These are phyloP conservation scores for Acrocephalus scirpaceus DNA, from an alignment of 2,797 vertebrate species.

Conservation along the genomic window DNA sequence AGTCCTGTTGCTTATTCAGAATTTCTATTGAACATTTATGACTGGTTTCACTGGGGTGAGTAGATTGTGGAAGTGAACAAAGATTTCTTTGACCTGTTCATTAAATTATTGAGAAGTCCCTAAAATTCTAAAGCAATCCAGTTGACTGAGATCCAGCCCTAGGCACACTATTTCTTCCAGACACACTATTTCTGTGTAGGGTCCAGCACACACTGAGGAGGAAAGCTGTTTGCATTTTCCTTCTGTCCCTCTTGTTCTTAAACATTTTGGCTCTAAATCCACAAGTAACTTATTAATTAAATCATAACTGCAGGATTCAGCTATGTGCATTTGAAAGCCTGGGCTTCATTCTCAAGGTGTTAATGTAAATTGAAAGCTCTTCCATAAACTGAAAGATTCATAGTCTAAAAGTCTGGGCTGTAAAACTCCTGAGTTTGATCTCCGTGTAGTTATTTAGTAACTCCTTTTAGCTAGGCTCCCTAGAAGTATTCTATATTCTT, in stretches of 20 bases:
- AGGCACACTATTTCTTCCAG: background rate
- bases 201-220: background rate
- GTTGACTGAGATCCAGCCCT: background rate
- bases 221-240: background rate
- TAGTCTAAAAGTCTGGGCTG: background rate
- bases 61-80: background rate
- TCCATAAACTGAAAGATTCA: background rate
- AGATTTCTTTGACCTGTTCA: background rate
- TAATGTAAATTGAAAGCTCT: background rate
- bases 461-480: background rate
- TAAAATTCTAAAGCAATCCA: background rate
- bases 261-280: background rate
- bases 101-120: background rate
- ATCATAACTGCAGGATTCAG: background rate
- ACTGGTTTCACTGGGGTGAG: background rate
- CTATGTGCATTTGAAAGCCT: background rate
- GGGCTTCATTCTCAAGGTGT: background rate
- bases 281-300: background rate
- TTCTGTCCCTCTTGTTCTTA: background rate
- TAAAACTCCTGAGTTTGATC: background rate
- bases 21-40: background rate
- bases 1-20: constrained; percentile 21
- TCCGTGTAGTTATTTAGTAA: background rate
- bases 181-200: fast-evolving
- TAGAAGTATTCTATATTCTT: background rate